phyloP scores from a whole-genome alignment of 2,797 vertebrate species.

The Thalassophryne amazonica region DNA sequence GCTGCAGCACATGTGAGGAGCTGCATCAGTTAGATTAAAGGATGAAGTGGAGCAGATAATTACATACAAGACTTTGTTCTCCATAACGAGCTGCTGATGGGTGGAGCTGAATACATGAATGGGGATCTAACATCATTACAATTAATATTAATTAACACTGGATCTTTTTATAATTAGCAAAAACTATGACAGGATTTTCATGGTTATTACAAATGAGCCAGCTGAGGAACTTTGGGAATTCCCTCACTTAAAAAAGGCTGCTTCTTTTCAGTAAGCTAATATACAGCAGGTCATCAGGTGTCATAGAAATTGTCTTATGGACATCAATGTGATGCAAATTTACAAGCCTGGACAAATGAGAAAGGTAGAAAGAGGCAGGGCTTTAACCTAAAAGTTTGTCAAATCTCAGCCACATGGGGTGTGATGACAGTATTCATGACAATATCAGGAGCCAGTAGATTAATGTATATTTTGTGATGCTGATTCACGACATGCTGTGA shows the following conservation, averaged over 20 bases:
- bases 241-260: slow-evolving; percentile 16
- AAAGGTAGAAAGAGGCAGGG: no score
- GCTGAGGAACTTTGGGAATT: slow-evolving; percentile 44
- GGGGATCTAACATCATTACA: slow-evolving; percentile 80
- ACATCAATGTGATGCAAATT: no score
- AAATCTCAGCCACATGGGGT: no score
- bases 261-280: no score
- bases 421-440: no score
- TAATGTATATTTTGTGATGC: no score
- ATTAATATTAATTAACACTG: slow-evolving; percentile 80
- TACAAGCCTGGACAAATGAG: no score
- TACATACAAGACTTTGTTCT: slow-evolving; percentile 68
- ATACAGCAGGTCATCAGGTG: no score
- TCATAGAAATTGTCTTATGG: no score
- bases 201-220: slow-evolving; percentile 70
- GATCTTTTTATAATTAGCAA: slow-evolving; percentile 81
- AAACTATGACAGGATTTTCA: slow-evolving; percentile 79
- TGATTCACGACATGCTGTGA: no score
- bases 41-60: slow-evolving; percentile 74
- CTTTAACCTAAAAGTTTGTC: no score
- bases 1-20: slow-evolving; percentile 25
- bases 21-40: slow-evolving; percentile 63
- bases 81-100: slow-evolving; percentile 71
- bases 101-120: slow-evolving; percentile 72
- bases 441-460: no score